phyloP scores from a whole-genome alignment of 1,140 invertebrate genomes.

The Lordiphosa clarofinis region DNA sequence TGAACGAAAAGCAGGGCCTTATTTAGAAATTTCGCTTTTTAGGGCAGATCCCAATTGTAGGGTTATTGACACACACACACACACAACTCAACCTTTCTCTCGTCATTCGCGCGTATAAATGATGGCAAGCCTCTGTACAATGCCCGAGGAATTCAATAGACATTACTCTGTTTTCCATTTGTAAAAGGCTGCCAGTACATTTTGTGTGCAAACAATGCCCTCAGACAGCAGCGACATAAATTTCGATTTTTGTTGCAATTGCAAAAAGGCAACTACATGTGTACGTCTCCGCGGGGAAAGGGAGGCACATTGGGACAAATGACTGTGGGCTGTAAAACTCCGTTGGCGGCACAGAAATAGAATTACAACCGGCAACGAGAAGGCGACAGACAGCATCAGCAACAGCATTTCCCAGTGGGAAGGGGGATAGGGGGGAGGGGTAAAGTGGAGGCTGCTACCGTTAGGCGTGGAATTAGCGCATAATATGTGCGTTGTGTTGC shows the following conservation, averaged over 20 bases:
- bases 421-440: background rate
- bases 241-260: conserved; percentile 70
- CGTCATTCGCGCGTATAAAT: background rate
- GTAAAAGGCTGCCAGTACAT: conserved; percentile 20
- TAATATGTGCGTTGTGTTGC: conserved; percentile 52
- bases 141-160: conserved; percentile 47
- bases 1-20: too few relatives aligned
- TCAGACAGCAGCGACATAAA: conserved; percentile 63
- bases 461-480: conserved; percentile 72
- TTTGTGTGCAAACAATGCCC: conserved; percentile 57
- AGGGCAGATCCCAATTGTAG: too few relatives aligned
- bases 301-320: conserved; percentile 2
- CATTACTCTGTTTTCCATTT: conserved; percentile 27
- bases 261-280: conserved; percentile 38
- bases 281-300: background rate
- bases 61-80: too few relatives aligned
- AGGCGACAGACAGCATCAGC: conserved; percentile 23
- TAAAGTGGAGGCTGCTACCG: conserved; percentile 51
- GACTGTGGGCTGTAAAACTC: conserved; percentile 61
- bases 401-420: background rate
- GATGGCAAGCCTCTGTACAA: conserved; percentile 16
- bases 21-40: too few relatives aligned
- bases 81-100: too few relatives aligned
- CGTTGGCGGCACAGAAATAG: conserved; percentile 72
- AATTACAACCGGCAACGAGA: conserved; percentile 47